These are phyloP conservation scores for Drosophila guanche DNA, from an alignment of 1,140 invertebrate genomes.

Conservation along the genomic window DNA sequence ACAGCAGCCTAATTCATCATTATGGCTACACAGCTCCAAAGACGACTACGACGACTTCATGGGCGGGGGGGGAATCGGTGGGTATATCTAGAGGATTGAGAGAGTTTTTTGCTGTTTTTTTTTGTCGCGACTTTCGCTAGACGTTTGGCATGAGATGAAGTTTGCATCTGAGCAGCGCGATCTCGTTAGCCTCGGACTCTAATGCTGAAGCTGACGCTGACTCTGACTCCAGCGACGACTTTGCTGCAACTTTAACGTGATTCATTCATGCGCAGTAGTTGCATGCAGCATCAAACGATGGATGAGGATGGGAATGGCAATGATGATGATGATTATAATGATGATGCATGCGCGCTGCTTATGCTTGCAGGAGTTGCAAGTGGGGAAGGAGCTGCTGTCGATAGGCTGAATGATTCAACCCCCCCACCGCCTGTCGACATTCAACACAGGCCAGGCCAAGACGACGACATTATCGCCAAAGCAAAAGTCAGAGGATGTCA, in stretches of 20 bases:
- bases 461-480: constrained; percentile 76
- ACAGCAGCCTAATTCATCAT: constrained; percentile 83
- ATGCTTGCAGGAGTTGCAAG: constrained; percentile 28
- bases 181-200: constrained; percentile 18
- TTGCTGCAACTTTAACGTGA: constrained; percentile 32
- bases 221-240: too few relatives aligned
- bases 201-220: too few relatives aligned
- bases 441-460: constrained; percentile 50
- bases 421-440: constrained; percentile 62
- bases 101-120: constrained; percentile 36
- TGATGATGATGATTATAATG: constrained; percentile 68
- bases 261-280: constrained; percentile 79
- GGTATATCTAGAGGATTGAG: constrained; percentile 40
- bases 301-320: constrained; percentile 3
- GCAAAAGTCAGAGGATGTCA: constrained; percentile 52
- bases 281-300: constrained; percentile 42
- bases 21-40: constrained; percentile 62
- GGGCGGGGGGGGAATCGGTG: constrained; percentile 1
- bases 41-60: constrained; percentile 15
- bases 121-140: constrained; percentile 77
- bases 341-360: constrained; percentile 56
- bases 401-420: constrained; percentile 67
- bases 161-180: constrained; percentile 47
- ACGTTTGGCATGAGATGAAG: constrained; percentile 58
- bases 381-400: constrained; percentile 34